Percentiles rank a stretch among this genome's conserved stretches.
These are phyloP conservation scores for Perca fluviatilis DNA, from an alignment of 2,113 vertebrate genomes.

Conservation along the genomic window DNA sequence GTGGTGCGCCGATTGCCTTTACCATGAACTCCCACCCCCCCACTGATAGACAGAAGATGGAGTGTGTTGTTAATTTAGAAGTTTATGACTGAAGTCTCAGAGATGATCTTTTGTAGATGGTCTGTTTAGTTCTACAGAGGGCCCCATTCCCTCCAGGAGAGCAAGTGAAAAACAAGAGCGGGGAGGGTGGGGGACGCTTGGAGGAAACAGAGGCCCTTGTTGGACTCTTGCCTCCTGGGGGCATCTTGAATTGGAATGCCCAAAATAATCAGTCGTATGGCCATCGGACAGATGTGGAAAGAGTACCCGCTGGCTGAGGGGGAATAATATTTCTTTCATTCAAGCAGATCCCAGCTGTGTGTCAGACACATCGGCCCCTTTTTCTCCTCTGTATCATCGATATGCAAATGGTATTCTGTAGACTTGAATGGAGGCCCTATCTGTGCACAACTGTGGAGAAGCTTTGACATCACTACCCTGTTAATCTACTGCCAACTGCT, in stretches of 20 bases:
- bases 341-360: constrained; percentile 81
- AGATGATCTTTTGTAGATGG: constrained; percentile 77
- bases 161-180: constrained; percentile 63
- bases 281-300: constrained; percentile 82
- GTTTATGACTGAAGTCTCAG: constrained; percentile 80
- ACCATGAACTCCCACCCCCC: constrained; percentile 57
- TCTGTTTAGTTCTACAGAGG: constrained; percentile 62
- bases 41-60: constrained; percentile 78
- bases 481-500: constrained; percentile 77
- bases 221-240: constrained; percentile 74
- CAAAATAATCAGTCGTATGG: constrained; percentile 82
- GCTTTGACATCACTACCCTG: constrained; percentile 64
- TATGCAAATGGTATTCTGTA: constrained; percentile 76
- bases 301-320: constrained; percentile 58
- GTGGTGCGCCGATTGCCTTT: constrained; percentile 38
- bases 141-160: constrained; percentile 66
- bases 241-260: constrained; percentile 77
- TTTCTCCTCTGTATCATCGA: constrained; percentile 63
- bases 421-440: constrained; percentile 78
- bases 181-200: constrained; percentile 16
- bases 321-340: constrained; percentile 85
- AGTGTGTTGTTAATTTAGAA: constrained; percentile 73
- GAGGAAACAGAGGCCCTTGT: constrained; percentile 77
- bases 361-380: constrained; percentile 70
- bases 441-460: constrained; percentile 38